Conservation (phyloP, 2,888 invertebrate genomes). For the Gonocerus acuteangulatus region DNA sequence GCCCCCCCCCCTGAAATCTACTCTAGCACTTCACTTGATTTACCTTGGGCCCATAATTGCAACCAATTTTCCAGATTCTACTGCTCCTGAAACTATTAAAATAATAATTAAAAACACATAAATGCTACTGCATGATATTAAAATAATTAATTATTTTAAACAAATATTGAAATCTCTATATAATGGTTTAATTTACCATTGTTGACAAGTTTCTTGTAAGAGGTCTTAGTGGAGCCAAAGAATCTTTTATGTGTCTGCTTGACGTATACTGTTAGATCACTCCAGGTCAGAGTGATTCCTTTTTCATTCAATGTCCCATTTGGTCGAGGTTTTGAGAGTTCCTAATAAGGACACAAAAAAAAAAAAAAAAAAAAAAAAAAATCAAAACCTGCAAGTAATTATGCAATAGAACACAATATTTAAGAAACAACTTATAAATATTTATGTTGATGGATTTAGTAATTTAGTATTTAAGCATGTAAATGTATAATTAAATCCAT, state of each 20-base stretch:
- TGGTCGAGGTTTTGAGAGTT: neutral
- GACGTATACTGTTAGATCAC: slow-evolving; percentile 66
- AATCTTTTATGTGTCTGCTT: slow-evolving; percentile 43
- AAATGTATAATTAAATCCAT: no score
- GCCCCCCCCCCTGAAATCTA: no score
- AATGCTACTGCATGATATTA: neutral
- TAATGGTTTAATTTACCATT: slow-evolving; percentile 50
- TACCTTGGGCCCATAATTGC: slow-evolving; percentile 81
- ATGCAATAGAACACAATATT: no score
- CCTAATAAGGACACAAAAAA: no score
- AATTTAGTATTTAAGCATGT: no score
- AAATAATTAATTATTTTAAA: neutral
- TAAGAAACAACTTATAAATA: no score
- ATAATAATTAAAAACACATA: slow-evolving; percentile 12
- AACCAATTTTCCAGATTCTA: slow-evolving; percentile 70
- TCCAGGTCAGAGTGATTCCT: slow-evolving; percentile 70
- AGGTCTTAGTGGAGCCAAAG: slow-evolving; percentile 44
- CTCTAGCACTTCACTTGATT: slow-evolving; percentile 39
- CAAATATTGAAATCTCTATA: neutral
- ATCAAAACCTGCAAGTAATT: no score
- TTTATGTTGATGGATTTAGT: no score
- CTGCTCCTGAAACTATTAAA: slow-evolving; percentile 65
- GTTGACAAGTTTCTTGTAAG: slow-evolving; percentile 66
- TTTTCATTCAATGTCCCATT: slow-evolving; percentile 38
- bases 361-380: no score